These are phyloP conservation scores for Meloidogyne floridensis DNA, from an alignment of 1,140 invertebrate species.

Conservation along the genomic window DNA sequence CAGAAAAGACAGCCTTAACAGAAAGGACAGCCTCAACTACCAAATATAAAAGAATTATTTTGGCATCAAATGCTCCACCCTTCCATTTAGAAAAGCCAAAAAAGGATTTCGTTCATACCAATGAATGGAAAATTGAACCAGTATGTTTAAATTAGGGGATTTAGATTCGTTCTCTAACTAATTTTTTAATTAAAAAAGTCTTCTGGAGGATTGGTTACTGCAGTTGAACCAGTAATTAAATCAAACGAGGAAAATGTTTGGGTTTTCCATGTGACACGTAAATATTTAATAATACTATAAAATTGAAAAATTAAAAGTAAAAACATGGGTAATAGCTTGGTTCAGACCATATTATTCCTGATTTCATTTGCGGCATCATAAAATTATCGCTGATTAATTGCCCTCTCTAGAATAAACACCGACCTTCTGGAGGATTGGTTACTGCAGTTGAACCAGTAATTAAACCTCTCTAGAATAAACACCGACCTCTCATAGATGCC, in stretches of 20 bases:
- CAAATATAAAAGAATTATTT: constrained; percentile 53
- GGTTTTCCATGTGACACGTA: constrained; percentile 60
- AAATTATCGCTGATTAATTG: too few species aligned
- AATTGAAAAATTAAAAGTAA: background rate
- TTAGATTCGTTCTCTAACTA: too few species aligned
- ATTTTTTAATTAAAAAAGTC: constrained; percentile 26
- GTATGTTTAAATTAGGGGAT: too few species aligned
- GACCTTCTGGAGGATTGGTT: constrained; percentile 57
- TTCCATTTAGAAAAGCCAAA: constrained; percentile 55
- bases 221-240: constrained; percentile 65
- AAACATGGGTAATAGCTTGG: too few species aligned
- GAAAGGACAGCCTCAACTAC: too few species aligned
- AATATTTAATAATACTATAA: too few species aligned
- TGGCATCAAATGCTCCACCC: constrained; percentile 65
- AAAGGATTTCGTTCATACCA: too few species aligned
- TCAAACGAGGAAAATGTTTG: constrained; percentile 63
- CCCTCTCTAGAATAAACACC: too few species aligned
- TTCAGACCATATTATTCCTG: too few species aligned
- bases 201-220: constrained; percentile 61
- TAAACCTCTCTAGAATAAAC: constrained; percentile 23
- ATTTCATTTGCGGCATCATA: too few species aligned
- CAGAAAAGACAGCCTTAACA: too few species aligned
- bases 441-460: constrained; percentile 65
- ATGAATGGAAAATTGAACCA: constrained; percentile 65
- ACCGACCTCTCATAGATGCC: too few species aligned